phyloP scores from a whole-genome alignment of 2,113 vertebrate genomes.

The Melanotaenia duboulayi region DNA sequence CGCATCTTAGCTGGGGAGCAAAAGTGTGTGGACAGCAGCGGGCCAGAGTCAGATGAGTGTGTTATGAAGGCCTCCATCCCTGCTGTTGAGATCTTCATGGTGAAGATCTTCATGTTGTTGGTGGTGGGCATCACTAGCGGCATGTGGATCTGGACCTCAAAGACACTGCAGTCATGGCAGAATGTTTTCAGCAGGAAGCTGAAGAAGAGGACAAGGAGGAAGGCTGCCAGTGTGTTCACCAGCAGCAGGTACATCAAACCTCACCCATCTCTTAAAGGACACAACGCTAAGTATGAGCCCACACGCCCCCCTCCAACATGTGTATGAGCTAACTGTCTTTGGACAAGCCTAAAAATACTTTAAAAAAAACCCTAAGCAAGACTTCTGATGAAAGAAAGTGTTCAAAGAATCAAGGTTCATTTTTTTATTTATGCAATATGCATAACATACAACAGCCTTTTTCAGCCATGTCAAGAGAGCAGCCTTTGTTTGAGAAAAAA shows the following conservation, averaged over 20 bases:
- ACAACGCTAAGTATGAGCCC: constrained; percentile 89
- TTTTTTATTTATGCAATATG: constrained; percentile 79
- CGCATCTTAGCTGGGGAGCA: constrained; percentile 85
- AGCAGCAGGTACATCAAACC: constrained; percentile 90
- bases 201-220: constrained; percentile 88
- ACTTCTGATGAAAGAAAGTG: constrained; percentile 56
- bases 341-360: constrained; percentile 43
- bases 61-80: constrained; percentile 91
- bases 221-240: constrained; percentile 90
- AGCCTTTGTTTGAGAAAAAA: constrained; percentile 61
- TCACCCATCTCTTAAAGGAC: constrained; percentile 89
- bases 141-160: constrained; percentile 99
- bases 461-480: constrained; percentile 57
- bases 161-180: constrained; percentile 98
- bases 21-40: constrained; percentile 83
- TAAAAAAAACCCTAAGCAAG: constrained; percentile 61
- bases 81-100: constrained; percentile 96
- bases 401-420: constrained; percentile 58
- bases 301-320: constrained; percentile 89
- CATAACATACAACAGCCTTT: constrained; percentile 55
- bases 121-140: constrained; percentile 98
- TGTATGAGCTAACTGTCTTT: constrained; percentile 82
- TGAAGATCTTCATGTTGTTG: constrained; percentile 96
- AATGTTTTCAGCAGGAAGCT: constrained; percentile 91
- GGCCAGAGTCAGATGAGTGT: constrained; percentile 87